Evolutionary conservation across 2,888 invertebrate species (phyloP), one percentile per base, ranked within the genome.

Genomic region (Drosophila macrothrix): DNA sequence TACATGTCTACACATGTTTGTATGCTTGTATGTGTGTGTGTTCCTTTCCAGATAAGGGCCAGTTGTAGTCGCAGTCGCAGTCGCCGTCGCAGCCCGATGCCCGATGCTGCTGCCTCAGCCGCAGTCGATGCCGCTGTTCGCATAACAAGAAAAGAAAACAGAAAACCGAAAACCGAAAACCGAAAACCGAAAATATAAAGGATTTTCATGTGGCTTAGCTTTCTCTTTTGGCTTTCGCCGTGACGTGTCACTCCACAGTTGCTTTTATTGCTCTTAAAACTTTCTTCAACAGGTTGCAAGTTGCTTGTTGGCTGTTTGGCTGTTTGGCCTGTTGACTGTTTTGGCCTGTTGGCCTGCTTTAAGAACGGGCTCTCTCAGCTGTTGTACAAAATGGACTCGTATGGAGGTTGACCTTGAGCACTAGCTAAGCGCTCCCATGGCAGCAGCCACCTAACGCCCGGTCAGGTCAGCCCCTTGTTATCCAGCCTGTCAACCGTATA

Each of bases 211-310:
- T 74, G 80, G 76, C 58, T 84, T 71, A 73, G 83, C 85, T 84
- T 89, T 87, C 76, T 79, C 83, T 80, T 82, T 73, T 60, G 41
- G 73, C 80, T 74, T 78, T 71, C 73, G 64, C 64, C 75, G 72
- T 66, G 62, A 59, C 66, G 72, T 78, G 67, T 67, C 67, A 54
- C 73, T 73, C 64, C 53, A 68, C 62, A 58, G 37, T 65, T 66
- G 77, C 68, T 68, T 67, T 72, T 67, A 25, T 43, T 71, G 53
- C 82, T 82, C 82, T 80, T 79, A 64, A 72, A 79, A 80, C 82
- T 82, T 80, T 80, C 82, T 65, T 85, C 85, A 85, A 85, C 85
- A 90, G 90, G 85, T 85, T 85, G 85, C 72, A 74, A 59, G 64
- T 50, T 53, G 58, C 35, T 46, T 16, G 29, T 12, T 60, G 41